These are phyloP conservation scores for Drosophila mulleri DNA, from an alignment of 2,888 invertebrate genomes.

Conservation along the genomic window DNA sequence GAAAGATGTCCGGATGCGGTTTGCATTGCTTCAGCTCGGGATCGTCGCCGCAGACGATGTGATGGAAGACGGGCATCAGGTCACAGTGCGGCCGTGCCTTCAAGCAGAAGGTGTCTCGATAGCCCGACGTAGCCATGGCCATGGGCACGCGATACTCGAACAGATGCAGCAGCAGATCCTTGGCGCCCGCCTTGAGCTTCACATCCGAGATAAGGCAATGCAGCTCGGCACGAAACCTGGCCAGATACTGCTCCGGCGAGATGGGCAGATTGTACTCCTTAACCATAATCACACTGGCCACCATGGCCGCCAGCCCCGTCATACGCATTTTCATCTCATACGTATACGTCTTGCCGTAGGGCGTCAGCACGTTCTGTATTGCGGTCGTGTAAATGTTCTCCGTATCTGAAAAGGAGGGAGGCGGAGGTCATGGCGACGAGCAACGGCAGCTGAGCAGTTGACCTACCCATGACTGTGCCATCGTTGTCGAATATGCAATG, in stretches of 20 bases:
- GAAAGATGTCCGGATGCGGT: constrained; percentile 94
- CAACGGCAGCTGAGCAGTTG: too few relatives aligned
- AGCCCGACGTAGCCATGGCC: constrained; percentile 93
- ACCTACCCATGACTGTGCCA: constrained; percentile 62
- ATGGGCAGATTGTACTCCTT: constrained; percentile 87
- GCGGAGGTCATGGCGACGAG: too few relatives aligned
- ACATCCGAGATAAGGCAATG: constrained; percentile 87
- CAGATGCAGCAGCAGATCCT: constrained; percentile 90
- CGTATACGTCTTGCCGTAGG: constrained; percentile 90
- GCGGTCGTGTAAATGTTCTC: constrained; percentile 90
- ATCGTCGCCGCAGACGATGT: constrained; percentile 92
- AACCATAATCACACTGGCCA: constrained; percentile 87
- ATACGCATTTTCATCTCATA: constrained; percentile 89
- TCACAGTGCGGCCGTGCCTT: constrained; percentile 88
- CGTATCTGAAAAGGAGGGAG: constrained; percentile 87
- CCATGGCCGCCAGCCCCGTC: constrained; percentile 87
- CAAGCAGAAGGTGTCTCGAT: constrained; percentile 88
- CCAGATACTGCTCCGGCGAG: constrained; percentile 87
- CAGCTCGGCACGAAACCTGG: constrained; percentile 64
- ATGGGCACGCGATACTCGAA: constrained; percentile 90
- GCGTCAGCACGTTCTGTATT: constrained; percentile 88
- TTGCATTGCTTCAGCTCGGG: constrained; percentile 93
- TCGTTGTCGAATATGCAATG: constrained; percentile 67
- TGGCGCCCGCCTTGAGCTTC: constrained; percentile 90
- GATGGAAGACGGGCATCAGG: constrained; percentile 89